Conservation (phyloP, 2,888 invertebrate genomes). For the Ceriagrion tenellum region DNA sequence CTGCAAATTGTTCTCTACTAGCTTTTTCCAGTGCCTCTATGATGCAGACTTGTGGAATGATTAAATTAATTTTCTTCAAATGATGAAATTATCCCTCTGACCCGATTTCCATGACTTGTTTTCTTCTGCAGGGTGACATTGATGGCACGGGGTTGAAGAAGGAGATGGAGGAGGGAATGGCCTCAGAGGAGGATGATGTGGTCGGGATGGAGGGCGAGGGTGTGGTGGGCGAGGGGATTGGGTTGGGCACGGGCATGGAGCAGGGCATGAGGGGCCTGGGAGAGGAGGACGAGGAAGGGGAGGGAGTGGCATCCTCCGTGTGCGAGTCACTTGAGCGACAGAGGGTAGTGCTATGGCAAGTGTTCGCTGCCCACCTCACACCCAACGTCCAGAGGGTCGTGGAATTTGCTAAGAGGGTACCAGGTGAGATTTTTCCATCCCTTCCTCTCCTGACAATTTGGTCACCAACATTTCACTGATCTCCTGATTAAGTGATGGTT, state of each 20-base stretch:
- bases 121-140: background rate
- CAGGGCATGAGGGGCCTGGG: background rate
- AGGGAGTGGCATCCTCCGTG: constrained; percentile 81
- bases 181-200: constrained; percentile 4
- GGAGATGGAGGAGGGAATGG: constrained; percentile 35
- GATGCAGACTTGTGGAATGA: no score
- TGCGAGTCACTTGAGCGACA: constrained; percentile 86
- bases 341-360: constrained; percentile 91
- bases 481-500: no score
- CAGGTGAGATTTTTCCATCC: constrained; percentile 79
- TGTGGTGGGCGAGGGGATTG: constrained; percentile 46
- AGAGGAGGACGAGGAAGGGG: constrained; percentile 46
- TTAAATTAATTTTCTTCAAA: background rate
- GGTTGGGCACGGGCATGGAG: constrained; percentile 31
- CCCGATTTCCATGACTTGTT: background rate
- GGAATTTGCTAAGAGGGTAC: constrained; percentile 96
- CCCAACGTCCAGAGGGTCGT: constrained; percentile 96
- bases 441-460: background rate
- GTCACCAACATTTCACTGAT: no score
- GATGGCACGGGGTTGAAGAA: constrained; percentile 44
- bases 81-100: background rate
- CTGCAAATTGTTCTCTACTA: no score
- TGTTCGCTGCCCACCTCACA: constrained; percentile 91
- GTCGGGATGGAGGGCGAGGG: constrained; percentile 24
- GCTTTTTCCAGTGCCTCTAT: no score